These are phyloP conservation scores for Falcunculus frontatus DNA, from an alignment of 2,113 vertebrate species.

Conservation along the genomic window DNA sequence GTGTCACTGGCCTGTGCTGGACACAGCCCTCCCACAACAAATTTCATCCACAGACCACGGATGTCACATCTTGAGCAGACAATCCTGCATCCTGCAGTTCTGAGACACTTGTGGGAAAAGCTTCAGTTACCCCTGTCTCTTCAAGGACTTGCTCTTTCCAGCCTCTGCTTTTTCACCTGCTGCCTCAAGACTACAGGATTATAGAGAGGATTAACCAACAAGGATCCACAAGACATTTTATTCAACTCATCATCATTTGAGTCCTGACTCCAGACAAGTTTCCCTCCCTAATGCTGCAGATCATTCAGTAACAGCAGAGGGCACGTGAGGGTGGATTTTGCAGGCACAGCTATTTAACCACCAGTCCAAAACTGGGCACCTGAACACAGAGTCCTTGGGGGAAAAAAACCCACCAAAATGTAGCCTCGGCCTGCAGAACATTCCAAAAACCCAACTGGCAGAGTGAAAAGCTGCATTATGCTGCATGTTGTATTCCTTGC, in stretches of 20 bases:
- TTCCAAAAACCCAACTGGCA: background rate
- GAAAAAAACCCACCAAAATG: background rate
- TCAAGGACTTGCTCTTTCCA: background rate
- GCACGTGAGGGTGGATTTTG: background rate
- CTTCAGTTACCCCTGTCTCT: background rate
- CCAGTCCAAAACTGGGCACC: background rate
- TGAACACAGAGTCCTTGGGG: background rate
- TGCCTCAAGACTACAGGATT: background rate
- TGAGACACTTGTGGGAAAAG: background rate
- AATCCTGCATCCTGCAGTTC: background rate
- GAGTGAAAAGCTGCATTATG: background rate
- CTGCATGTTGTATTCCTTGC: background rate
- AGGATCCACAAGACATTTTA: conserved; percentile 33
- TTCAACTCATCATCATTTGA: background rate
- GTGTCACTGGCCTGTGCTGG: background rate
- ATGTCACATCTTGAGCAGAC: background rate
- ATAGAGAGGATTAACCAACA: background rate
- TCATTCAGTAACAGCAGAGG: background rate
- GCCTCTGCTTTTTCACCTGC: background rate
- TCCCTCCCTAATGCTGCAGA: background rate
- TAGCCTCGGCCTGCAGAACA: background rate
- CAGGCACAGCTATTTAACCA: background rate
- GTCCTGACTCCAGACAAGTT: background rate
- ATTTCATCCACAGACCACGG: rapidly evolving
- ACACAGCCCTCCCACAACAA: background rate